Percentiles rank a stretch among this genome's conserved stretches.
Conservation (phyloP, 2,888 invertebrate genomes). For the Aphelenchoides bicaudatus region DNA sequence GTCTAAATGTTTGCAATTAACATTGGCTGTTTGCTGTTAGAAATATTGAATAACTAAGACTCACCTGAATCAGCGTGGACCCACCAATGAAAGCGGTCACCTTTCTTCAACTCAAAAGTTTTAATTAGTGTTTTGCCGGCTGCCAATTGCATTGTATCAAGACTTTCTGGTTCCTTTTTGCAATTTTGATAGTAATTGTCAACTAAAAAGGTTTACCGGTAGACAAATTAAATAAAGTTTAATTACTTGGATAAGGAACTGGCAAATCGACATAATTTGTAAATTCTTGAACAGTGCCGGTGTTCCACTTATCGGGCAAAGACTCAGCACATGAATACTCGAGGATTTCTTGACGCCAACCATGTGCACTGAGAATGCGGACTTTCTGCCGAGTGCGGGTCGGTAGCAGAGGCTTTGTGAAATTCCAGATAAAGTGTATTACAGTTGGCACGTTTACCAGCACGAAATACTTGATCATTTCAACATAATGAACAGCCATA, state of each 20-base stretch:
- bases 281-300: slow-evolving; percentile 33
- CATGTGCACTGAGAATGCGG: slow-evolving; percentile 29
- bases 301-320: slow-evolving; percentile 47
- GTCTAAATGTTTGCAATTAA: too few relatives aligned
- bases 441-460: slow-evolving; percentile 51
- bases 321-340: slow-evolving; percentile 35
- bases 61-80: slow-evolving; percentile 26
- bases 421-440: slow-evolving; percentile 42
- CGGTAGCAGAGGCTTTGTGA: slow-evolving; percentile 50
- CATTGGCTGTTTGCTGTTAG: too few relatives aligned
- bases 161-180: slow-evolving; percentile 11
- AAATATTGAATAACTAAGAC: too few relatives aligned
- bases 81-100: slow-evolving; percentile 33
- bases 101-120: slow-evolving; percentile 33
- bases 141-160: slow-evolving; percentile 27
- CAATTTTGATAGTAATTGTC: slow-evolving; percentile 40
- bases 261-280: slow-evolving; percentile 38
- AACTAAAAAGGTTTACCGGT: too few relatives aligned
- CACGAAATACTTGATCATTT: slow-evolving; percentile 54
- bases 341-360: slow-evolving; percentile 47
- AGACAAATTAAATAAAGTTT: too few relatives aligned
- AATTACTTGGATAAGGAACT: slow-evolving; percentile 38
- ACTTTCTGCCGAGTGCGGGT: slow-evolving; percentile 53
- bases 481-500: slow-evolving; percentile 57
- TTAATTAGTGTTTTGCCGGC: slow-evolving; percentile 37